Conservation (phyloP, 35 echinoderm and acorn worm genomes). For the Apostichopus parvimensis region DNA sequence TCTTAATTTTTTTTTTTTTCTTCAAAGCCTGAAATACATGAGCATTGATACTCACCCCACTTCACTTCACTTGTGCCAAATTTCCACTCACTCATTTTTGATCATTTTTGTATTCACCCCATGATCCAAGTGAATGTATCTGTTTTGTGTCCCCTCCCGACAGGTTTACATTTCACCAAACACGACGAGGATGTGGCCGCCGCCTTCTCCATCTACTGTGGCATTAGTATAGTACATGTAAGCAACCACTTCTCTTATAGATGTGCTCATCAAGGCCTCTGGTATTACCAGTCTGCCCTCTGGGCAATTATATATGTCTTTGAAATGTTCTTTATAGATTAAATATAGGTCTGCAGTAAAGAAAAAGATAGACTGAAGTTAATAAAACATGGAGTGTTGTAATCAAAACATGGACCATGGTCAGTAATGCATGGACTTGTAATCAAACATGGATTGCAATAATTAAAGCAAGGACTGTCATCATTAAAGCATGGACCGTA, state of each 20-base stretch:
- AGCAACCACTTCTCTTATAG: slow-evolving; percentile 25
- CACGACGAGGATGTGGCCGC: slow-evolving; percentile 97
- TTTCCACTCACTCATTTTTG: neutral
- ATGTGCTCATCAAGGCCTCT: neutral
- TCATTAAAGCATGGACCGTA: too few relatives aligned
- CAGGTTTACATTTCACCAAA: slow-evolving; percentile 95
- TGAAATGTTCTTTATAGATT: too few relatives aligned
- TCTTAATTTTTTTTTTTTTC: neutral
- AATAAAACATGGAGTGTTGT: too few relatives aligned
- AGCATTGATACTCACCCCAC: neutral
- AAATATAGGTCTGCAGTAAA: too few relatives aligned
- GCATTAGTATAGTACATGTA: slow-evolving; percentile 99
- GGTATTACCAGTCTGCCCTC: too few relatives aligned
- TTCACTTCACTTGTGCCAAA: neutral
- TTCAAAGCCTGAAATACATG: neutral
- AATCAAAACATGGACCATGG: too few relatives aligned
- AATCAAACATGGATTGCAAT: too few relatives aligned
- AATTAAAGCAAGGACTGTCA: too few relatives aligned
- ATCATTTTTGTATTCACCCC: neutral
- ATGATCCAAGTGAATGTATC: neutral
- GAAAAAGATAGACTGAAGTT: too few relatives aligned
- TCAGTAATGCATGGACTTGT: too few relatives aligned
- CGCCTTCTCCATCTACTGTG: slow-evolving; percentile 98
- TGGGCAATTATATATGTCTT: too few relatives aligned
- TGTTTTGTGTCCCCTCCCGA: slow-evolving; percentile 31